Percentiles rank a stretch among this genome's conserved stretches.
Conservation (phyloP, 2,888 invertebrate species). For the Heliothis peltigera region DNA sequence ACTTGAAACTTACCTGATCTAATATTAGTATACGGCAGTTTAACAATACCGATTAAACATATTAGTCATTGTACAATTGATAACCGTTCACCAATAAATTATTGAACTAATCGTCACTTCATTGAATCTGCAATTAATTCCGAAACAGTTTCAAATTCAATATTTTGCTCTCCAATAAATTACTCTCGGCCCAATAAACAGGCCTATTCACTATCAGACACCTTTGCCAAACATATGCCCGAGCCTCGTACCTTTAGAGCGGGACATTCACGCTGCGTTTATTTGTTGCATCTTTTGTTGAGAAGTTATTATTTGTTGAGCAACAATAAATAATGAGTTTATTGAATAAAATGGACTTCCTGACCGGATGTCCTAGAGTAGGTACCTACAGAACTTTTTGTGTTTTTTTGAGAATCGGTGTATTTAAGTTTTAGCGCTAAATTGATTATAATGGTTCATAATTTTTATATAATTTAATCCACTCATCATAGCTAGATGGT, state of each 20-base stretch:
- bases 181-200: constrained; percentile 44
- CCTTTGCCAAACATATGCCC: constrained; percentile 49
- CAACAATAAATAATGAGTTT: constrained; percentile 50
- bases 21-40: too few species aligned
- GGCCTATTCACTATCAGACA: constrained; percentile 40
- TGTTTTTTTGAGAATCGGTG: constrained; percentile 4
- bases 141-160: constrained; percentile 40
- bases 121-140: constrained; percentile 50
- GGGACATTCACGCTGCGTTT: constrained; percentile 52
- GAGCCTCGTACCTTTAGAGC: constrained; percentile 36
- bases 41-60: neutral
- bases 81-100: constrained; percentile 41
- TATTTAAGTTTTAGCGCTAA: constrained; percentile 8
- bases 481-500: too few species aligned
- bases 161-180: constrained; percentile 49
- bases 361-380: constrained; percentile 42
- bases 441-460: neutral
- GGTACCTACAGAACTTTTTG: constrained; percentile 5
- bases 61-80: neutral
- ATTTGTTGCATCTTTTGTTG: constrained; percentile 48
- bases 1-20: too few species aligned
- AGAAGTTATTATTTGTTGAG: constrained; percentile 40
- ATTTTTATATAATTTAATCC: neutral
- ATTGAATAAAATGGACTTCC: constrained; percentile 54
- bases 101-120: constrained; percentile 44